Evolutionary conservation across 2,113 vertebrate species (phyloP), one percentile per base, ranked within the genome.

Genomic region (Silurus meridionalis): DNA sequence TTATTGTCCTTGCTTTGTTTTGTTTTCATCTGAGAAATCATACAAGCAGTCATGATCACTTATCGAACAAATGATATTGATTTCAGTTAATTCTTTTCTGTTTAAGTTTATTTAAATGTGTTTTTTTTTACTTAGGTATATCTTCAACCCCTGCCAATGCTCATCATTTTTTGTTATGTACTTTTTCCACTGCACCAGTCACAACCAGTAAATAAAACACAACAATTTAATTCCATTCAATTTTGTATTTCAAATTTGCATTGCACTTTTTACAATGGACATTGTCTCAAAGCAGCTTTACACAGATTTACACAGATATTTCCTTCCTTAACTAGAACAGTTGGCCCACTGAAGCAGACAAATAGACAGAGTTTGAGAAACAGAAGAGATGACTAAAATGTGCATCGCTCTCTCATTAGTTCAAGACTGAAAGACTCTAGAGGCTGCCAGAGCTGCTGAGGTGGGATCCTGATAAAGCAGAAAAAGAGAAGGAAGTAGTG

Each of bases 341-440:
- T 11, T 53, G n/a, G 17, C 25, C n/a, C 66, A 87, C 8, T 55
- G 46, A 71, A 23, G 48, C 46, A 80, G 64, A 52, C 13, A 63
- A 58, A 50, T 66, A 74, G 15, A 28, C 2, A 17, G 53, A 5
- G 50, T 61, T 48, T 37, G 52, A 58, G 50, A 72, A 48, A 78
- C 48, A 77, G 81, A 25, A 80, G n/a, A 71, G 58, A 79, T 63
- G 63, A 87, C 79, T 58, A 58, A 79, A 46, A 72, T 25, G 25
- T n/a, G 50, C 17, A 53, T 64, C 57, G 83, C 69, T 84, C 60
- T 85, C 80, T 82, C 85, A 82, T 79, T 86, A 72, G 78, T 58
- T 57, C 60, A 85, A 61, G 46, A 77, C 63, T 71, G 55, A 10
- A 55, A n/a, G 23, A 23, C 77, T 60, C 89, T 71, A n/a, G 80